Evolutionary conservation across 2,888 invertebrate genomes (phyloP).

Genomic region (Nomada hirtipes): DNA sequence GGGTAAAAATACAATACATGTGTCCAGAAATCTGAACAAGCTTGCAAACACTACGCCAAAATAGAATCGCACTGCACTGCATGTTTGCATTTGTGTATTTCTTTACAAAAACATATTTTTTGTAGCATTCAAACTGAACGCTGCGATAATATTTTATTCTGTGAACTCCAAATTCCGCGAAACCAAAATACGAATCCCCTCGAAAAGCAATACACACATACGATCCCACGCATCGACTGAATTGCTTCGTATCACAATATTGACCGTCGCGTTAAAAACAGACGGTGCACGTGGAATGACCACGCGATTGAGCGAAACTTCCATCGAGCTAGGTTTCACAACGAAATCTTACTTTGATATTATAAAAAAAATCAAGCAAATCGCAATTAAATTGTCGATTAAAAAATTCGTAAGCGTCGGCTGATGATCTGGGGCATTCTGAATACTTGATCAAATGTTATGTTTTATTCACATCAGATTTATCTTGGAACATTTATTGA

Average conservation of each 20-base stretch:
- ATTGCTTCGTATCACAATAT: slow-evolving; percentile 16
- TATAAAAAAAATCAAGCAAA: background rate
- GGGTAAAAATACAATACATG: too few species aligned
- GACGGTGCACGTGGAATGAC: background rate
- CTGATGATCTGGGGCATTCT: too few species aligned
- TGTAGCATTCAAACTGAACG: background rate
- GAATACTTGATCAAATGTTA: background rate
- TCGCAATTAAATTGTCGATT: too few species aligned
- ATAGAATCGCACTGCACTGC: too few species aligned
- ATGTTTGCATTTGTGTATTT: too few species aligned
- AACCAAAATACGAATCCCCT: background rate
- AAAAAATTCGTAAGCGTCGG: too few species aligned
- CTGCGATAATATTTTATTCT: background rate
- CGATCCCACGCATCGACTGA: background rate
- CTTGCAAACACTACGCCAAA: too few species aligned
- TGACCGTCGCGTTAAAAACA: background rate
- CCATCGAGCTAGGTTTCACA: background rate
- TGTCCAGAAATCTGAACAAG: too few species aligned
- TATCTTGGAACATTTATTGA: background rate
- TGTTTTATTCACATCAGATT: background rate
- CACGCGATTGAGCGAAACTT: background rate
- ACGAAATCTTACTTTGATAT: background rate
- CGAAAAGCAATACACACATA: background rate
- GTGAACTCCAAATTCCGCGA: background rate
- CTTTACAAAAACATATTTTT: background rate